phyloP scores from a whole-genome alignment of 1,140 invertebrate species.

The Leptopilina boulardi region DNA sequence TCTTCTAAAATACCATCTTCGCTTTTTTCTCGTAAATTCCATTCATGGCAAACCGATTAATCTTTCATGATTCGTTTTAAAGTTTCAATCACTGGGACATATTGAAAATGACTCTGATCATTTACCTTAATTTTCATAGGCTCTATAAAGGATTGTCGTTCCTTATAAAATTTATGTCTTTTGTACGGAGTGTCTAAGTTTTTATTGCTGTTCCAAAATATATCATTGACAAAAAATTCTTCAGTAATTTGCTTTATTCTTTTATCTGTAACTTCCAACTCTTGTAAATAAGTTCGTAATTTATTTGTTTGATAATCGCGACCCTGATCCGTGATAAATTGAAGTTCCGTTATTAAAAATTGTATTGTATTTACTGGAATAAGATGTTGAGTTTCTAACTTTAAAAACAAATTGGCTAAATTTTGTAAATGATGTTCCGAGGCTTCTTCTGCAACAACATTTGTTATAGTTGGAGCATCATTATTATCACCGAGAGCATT shows the following conservation, averaged over 20 bases:
- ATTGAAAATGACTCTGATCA: conserved; percentile 50
- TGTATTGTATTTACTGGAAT: too few relatives aligned
- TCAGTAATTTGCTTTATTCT: background rate
- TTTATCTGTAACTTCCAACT: background rate
- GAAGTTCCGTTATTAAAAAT: too few relatives aligned
- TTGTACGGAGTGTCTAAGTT: conserved; percentile 21
- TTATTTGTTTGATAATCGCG: conserved; percentile 16
- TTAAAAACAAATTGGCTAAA: too few relatives aligned
- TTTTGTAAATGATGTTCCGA: too few relatives aligned
- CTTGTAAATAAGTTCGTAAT: conserved; percentile 24
- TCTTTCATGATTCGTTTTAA: conserved; percentile 51
- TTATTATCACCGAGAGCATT: too few relatives aligned
- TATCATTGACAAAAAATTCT: conserved; percentile 10
- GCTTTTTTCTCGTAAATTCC: conserved; percentile 35
- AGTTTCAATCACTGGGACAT: conserved; percentile 47
- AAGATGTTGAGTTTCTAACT: too few relatives aligned
- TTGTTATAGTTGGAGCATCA: too few relatives aligned
- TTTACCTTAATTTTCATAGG: conserved; percentile 33
- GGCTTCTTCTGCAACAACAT: too few relatives aligned
- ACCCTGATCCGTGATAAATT: too few relatives aligned
- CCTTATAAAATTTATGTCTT: conserved; percentile 50
- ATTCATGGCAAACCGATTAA: conserved; percentile 44
- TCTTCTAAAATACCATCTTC: conserved; percentile 48
- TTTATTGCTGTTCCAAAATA: conserved; percentile 39
- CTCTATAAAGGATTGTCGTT: conserved; percentile 49